Evolutionary conservation across 2,797 vertebrate genomes (phyloP), one percentile per base, ranked within the genome.

Genomic region (Clarias platycephalus): DNA sequence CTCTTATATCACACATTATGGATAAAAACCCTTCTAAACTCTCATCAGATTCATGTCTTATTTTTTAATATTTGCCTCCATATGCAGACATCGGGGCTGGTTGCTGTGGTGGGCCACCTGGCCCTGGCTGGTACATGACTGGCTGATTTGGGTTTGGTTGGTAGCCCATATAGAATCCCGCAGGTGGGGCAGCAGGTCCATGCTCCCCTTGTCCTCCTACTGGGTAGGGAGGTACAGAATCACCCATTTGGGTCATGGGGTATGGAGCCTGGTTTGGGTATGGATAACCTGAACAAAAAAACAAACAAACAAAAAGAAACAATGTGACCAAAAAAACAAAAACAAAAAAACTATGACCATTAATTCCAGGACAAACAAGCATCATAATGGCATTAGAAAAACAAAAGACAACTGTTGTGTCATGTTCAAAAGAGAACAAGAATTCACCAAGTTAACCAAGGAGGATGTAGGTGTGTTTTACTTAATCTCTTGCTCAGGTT

Each of bases 101-200:
- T 16, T 70, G 88, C 12, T 81, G 88, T 22, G 80, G 80, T 3
- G 91, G 88, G 12, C 85, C 88, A 1, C 87, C 88, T 0, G 94
- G 91, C 15, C 82, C 90, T 1, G 95, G 95, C 88, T 95, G 95
- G 80, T 93, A 94, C 92, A 93, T 91, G 75, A 95, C 87, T 1
- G 93, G 90, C 68, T 82, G 92, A 57, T 85, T 90, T 12, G 68
- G 87, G 24, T 31, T 68, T 3, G 82, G 81, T 34, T 84, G 84
- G 55, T 94, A 94, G 78, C 80, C 88, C 91, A 93, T 90, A 68
- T 93, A 91, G 88, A 97, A 96, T 77, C 96, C 96, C 0, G 87
- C 89, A 0, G 93, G 90, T 3, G 95, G 93, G 5, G 94, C 92
- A 0, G 92, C 86, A 0, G 93, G 90, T 44, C 16, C 57, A 0